Percentiles rank a stretch among this genome's conserved stretches.
These are phyloP conservation scores for Tortricodes alternella DNA, from an alignment of 2,888 invertebrate genomes.

Conservation along the genomic window DNA sequence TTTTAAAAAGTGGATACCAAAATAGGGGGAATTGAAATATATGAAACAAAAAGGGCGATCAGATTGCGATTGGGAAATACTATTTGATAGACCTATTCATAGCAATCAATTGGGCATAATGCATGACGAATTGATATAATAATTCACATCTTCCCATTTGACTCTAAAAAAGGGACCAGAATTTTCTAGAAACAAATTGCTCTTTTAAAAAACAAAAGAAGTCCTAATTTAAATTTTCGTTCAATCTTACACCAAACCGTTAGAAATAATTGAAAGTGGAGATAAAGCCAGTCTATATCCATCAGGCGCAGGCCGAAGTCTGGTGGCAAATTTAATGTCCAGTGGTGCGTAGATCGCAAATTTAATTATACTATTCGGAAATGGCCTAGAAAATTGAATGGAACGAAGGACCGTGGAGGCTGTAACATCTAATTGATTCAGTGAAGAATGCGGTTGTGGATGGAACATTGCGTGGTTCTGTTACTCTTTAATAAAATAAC, in stretches of 20 bases:
- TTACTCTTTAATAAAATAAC: no score
- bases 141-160: no score
- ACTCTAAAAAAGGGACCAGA: no score
- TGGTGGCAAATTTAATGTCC: conserved; percentile 53
- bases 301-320: conserved; percentile 44
- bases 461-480: no score
- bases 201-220: background rate
- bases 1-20: no score
- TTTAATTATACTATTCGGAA: conserved; percentile 74
- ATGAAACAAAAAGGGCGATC: no score
- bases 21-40: no score
- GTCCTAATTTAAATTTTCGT: background rate
- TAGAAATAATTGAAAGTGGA: conserved; percentile 10
- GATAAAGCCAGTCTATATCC: conserved; percentile 23
- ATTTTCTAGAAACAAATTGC: no score
- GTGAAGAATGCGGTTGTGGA: conserved; percentile 41
- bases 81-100: no score
- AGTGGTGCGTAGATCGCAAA: conserved; percentile 58
- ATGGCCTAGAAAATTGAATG: conserved; percentile 77
- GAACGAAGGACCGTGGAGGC: conserved; percentile 45
- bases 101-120: no score
- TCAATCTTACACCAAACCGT: background rate
- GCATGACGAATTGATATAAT: no score
- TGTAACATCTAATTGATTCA: conserved; percentile 59
- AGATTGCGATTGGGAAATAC: no score